Base-by-base conservation (phyloP, 2,113 vertebrate genomes). In the Gulo gulo region DNA sequence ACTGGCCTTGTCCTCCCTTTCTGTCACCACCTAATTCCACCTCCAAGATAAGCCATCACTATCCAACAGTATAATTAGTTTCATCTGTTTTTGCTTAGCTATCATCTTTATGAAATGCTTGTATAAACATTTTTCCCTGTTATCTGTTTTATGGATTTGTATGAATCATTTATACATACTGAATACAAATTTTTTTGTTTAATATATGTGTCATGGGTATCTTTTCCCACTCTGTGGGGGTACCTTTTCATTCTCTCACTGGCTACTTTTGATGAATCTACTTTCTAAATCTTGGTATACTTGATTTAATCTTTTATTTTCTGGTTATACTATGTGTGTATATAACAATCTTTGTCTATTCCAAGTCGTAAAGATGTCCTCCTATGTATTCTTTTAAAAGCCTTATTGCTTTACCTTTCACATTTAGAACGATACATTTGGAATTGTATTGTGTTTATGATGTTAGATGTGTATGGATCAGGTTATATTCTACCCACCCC, bases 1-100 rank as follows among this genome's bases (percentile, higher is more conserved):
- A 8, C 6, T 0, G 34, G 14, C 1, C 15, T 50, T 67, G 6
- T 39, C 12, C 4, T 61, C 4, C 7, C 2, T 50, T 79, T 74
- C 18, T 82, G 4, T 34, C 36, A 52, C 12, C 4, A 20, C 8
- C 9, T 63, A 74, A 61, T 4, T 6, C 23, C 1, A 13, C 12
- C 3, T 84, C 12, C 2, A 85, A 74, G 10, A 36, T 50, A 50
- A 95, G 26, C 10, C 11, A 86, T 7, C 34, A 50, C 3, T 74
- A 14, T n/a, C 12, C 0, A 76, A 71, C 7, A n/a, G 3, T 23
- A 9, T 59, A 61, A 61, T 10, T 74, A 61, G 8, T 24, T 83
- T 95, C 47, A 61, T 2, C 24, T 71, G 6, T 39, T 50, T 55
- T 79, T 81, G 45, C n/a, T 81, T 50, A 36, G 13, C 18, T 20